phyloP scores from a whole-genome alignment of 2,113 vertebrate genomes.

The Alouatta palliata region DNA sequence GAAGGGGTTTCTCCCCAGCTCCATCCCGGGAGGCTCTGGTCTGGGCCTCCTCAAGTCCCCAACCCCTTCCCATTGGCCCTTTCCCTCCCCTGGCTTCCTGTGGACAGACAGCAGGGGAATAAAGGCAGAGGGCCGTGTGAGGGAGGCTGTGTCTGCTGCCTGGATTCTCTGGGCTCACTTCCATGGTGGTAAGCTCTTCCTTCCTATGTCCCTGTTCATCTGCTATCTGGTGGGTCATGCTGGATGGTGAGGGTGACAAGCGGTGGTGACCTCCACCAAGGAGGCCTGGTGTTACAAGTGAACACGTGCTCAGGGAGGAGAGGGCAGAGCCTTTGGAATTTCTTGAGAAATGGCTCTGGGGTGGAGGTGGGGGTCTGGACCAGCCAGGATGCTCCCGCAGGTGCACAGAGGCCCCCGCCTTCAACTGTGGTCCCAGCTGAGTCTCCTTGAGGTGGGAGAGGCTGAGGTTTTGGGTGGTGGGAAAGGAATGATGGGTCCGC shows the following conservation, averaged over 20 bases:
- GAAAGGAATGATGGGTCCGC: background rate
- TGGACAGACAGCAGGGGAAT: conserved; percentile 29
- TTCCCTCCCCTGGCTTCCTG: background rate
- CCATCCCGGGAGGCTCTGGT: background rate
- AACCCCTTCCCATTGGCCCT: conserved; percentile 55
- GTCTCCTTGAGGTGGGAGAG: background rate
- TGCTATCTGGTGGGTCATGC: background rate
- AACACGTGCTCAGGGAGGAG: background rate
- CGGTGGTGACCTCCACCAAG: background rate
- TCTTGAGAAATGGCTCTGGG: background rate
- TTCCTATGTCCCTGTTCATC: background rate
- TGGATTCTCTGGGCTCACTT: background rate
- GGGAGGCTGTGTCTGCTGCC: background rate
- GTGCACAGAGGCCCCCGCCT: background rate
- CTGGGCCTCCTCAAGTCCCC: background rate
- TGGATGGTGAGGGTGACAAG: background rate
- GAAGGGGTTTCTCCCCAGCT: background rate
- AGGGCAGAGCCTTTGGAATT: background rate
- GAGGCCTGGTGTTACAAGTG: background rate
- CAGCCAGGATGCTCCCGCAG: background rate
- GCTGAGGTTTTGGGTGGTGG: background rate
- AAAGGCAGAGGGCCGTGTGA: conserved; percentile 25
- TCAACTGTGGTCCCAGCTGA: background rate
- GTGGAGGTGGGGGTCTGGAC: too few relatives aligned
- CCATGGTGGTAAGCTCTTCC: conserved; percentile 56